phyloP scores from a whole-genome alignment of 1,140 invertebrate species.

The Lepidurus apus region DNA sequence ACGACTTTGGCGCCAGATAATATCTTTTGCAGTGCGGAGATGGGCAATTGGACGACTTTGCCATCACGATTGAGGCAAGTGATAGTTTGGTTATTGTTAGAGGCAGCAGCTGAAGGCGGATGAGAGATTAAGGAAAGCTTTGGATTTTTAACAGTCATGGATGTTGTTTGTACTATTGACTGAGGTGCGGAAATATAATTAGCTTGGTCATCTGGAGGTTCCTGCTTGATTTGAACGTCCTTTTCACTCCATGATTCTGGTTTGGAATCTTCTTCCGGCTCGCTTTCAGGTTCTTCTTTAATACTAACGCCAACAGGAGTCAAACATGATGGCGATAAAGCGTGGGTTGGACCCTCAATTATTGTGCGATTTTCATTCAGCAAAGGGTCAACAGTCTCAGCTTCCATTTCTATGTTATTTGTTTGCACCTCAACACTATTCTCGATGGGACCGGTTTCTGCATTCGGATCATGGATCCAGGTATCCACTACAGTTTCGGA shows the following conservation, averaged over 20 bases:
- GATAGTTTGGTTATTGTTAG: not conserved
- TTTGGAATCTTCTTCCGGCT: not conserved
- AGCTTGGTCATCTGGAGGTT: not conserved
- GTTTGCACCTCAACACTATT: slow-evolving; percentile 35
- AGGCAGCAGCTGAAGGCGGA: not conserved
- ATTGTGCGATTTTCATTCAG: slow-evolving; percentile 25
- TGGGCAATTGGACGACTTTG: not conserved
- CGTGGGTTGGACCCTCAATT: slow-evolving; percentile 33
- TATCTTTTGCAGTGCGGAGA: not conserved
- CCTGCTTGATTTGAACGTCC: not conserved
- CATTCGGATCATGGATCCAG: slow-evolving; percentile 51
- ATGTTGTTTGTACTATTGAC: not conserved
- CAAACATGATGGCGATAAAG: not conserved
- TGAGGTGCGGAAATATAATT: not conserved
- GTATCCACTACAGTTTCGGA: slow-evolving; percentile 69
- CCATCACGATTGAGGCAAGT: not conserved
- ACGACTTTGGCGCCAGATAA: not conserved
- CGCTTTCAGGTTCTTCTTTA: not conserved
- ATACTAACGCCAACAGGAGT: not conserved
- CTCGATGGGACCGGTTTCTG: slow-evolving; percentile 37
- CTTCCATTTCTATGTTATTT: slow-evolving; percentile 38
- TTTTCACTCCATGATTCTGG: not conserved
- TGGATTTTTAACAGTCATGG: not conserved
- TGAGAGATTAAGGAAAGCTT: not conserved
- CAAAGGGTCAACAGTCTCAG: not conserved